Evolutionary conservation across 2,797 vertebrate species (phyloP).

Genomic region (Triplophysa bombifrons): DNA sequence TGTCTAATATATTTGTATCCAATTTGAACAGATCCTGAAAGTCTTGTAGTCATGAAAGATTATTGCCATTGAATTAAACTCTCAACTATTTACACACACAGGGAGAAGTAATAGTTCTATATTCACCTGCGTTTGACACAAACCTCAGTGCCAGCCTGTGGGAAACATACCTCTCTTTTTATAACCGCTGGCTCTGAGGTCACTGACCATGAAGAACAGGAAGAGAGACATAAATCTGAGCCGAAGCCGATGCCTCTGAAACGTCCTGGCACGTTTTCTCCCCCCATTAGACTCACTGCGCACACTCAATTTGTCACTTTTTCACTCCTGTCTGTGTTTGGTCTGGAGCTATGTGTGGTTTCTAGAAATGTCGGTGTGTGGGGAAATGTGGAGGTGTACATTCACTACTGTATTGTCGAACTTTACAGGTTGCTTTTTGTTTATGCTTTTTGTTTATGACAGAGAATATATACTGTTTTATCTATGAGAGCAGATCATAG

Average conservation of each 20-base stretch:
- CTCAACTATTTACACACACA: neutral
- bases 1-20: neutral
- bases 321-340: conserved; percentile 53
- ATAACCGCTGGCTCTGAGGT: conserved; percentile 61
- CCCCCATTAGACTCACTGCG: conserved; percentile 57
- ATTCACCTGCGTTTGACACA: conserved; percentile 28
- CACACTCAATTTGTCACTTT: conserved; percentile 63
- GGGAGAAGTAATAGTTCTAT: neutral
- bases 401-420: neutral
- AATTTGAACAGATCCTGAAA: neutral
- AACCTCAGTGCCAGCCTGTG: conserved; percentile 42
- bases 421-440: neutral
- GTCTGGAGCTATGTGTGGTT: conserved; percentile 36
- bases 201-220: conserved; percentile 57
- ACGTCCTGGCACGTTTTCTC: conserved; percentile 55
- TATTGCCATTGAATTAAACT: neutral
- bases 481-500: neutral
- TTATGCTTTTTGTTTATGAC: neutral
- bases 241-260: conserved; percentile 49
- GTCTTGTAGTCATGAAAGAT: neutral
- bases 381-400: neutral
- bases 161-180: conserved; percentile 55
- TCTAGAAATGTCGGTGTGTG: conserved; percentile 10
- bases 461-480: neutral
- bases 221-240: conserved; percentile 57